Conservation (phyloP, 1,140 invertebrate genomes). For the Homarus americanus region DNA sequence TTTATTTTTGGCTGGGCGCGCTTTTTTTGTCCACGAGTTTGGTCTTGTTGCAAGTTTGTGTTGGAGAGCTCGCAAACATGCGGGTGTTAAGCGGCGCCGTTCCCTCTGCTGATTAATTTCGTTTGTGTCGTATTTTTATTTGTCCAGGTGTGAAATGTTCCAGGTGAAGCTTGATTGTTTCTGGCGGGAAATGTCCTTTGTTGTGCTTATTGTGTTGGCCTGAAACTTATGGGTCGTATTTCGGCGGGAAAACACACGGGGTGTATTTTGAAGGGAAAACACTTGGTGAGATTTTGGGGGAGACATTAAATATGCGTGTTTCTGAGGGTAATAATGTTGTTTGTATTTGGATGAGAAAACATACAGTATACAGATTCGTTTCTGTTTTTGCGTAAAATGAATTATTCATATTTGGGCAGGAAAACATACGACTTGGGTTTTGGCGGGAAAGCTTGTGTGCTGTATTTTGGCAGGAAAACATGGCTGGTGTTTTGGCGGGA, state of each 20-base stretch:
- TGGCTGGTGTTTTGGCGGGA: neutral
- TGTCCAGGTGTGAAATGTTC: neutral
- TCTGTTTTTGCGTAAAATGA: too few relatives aligned
- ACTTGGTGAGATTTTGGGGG: neutral
- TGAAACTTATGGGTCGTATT: neutral
- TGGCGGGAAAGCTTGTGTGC: too few relatives aligned
- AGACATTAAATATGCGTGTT: too few relatives aligned
- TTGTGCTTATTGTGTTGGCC: neutral
- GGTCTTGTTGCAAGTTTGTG: neutral
- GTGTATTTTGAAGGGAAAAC: too few relatives aligned
- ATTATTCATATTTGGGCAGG: too few relatives aligned
- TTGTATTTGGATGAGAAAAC: too few relatives aligned
- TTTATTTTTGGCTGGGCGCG: too few relatives aligned
- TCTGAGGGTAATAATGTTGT: too few relatives aligned
- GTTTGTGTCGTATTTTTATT: neutral
- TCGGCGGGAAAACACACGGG: neutral
- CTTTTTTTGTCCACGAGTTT: neutral
- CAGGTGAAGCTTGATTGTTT: neutral
- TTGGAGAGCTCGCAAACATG: neutral
- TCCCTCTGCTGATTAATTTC: neutral
- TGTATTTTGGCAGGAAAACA: too few relatives aligned
- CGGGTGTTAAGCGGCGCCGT: neutral
- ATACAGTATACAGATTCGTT: too few relatives aligned
- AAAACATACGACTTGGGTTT: too few relatives aligned
- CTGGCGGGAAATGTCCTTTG: neutral